phyloP scores from a whole-genome alignment of 2,888 invertebrate species.

The Lepidochrysops patricia region DNA sequence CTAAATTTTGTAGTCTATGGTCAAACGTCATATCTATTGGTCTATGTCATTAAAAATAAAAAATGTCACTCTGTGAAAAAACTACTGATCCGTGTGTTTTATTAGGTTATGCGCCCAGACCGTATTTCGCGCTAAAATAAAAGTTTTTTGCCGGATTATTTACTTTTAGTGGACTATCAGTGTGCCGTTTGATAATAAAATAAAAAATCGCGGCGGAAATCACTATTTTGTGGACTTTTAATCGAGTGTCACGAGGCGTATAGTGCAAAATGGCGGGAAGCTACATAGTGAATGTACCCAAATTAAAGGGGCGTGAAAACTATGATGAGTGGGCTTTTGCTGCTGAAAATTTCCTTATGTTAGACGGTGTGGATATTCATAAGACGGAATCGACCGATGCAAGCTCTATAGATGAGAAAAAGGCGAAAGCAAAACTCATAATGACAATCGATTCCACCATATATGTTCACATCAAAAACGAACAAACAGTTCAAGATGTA shows the following conservation, averaged over 20 bases:
- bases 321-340: conserved; percentile 25
- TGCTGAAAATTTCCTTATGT: conserved; percentile 23
- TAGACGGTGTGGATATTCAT: conserved; percentile 17
- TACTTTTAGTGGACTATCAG: conserved; percentile 18
- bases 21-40: too few species aligned
- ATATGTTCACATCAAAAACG: conserved; percentile 25
- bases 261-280: background rate
- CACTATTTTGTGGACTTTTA: background rate
- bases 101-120: conserved; percentile 17
- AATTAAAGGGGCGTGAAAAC: conserved; percentile 3
- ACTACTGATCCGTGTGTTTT: conserved; percentile 8
- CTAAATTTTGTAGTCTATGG: too few species aligned
- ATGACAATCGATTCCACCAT: conserved; percentile 17
- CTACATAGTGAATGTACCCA: background rate
- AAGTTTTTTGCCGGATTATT: conserved; percentile 12
- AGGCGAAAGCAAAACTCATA: conserved; percentile 19
- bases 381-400: background rate
- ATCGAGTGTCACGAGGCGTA: background rate
- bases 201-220: background rate
- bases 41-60: too few species aligned
- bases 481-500: conserved; percentile 15
- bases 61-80: background rate
- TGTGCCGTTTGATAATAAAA: conserved; percentile 14
- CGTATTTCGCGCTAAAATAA: conserved; percentile 12
- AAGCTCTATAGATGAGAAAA: background rate